A percentile compares a stretch with the other conserved stretches of the same genome.
Evolutionary conservation across 2,113 vertebrate species (phyloP).

Genomic region (Poecile atricapillus): DNA sequence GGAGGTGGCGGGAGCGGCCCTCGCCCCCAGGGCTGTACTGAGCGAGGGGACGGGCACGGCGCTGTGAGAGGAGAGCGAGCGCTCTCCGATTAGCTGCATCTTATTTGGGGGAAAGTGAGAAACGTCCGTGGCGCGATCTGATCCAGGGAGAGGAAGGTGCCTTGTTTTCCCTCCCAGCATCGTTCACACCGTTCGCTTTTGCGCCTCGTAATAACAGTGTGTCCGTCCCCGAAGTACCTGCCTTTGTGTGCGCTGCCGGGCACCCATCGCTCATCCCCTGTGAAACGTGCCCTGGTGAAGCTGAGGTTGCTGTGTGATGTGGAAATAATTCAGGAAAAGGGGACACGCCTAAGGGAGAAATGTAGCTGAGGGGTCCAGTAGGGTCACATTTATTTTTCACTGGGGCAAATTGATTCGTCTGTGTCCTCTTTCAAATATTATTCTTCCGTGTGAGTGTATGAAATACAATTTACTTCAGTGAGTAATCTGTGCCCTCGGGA

Average conservation of each 20-base stretch:
- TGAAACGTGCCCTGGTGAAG: not conserved
- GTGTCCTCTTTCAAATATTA: not conserved
- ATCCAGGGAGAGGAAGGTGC: not conserved
- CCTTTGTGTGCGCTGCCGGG: constrained; percentile 17
- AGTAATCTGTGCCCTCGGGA: constrained; percentile 19
- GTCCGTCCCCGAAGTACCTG: not conserved
- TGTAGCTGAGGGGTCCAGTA: not conserved
- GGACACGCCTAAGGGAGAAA: not conserved
- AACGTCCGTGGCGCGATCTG: not conserved
- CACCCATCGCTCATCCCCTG: not conserved
- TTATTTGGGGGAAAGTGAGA: not conserved
- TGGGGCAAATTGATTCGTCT: not conserved
- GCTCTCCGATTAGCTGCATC: not conserved
- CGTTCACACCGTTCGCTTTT: not conserved
- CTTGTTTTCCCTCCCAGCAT: not conserved
- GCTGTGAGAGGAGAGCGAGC: not conserved
- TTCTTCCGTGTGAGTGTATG: not conserved
- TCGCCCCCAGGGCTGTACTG: not conserved
- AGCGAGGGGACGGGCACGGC: not conserved
- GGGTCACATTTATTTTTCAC: not conserved
- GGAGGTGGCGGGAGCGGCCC: not conserved
- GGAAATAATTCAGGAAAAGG: not conserved
- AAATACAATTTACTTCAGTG: not conserved
- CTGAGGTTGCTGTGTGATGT: not conserved
- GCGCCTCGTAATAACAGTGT: not conserved